Conservation (phyloP, 2,888 invertebrate species). For the Agriopis marginaria region DNA sequence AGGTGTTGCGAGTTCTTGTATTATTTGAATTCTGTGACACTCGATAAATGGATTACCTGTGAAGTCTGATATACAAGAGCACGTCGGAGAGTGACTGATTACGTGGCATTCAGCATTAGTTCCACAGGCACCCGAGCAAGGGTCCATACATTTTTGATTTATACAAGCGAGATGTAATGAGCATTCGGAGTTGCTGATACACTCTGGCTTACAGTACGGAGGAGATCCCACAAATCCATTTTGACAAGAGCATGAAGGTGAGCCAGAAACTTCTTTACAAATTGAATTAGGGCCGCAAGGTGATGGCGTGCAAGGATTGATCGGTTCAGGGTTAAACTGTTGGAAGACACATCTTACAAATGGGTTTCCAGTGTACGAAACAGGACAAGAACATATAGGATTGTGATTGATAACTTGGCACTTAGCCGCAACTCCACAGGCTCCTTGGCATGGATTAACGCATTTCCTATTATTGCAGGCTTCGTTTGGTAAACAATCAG, state of each 20-base stretch:
- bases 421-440: slow-evolving; percentile 91
- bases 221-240: slow-evolving; percentile 89
- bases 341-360: slow-evolving; percentile 88
- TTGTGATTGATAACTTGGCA: slow-evolving; percentile 93
- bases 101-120: slow-evolving; percentile 91
- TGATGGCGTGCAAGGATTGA: slow-evolving; percentile 91
- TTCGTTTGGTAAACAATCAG: slow-evolving; percentile 91
- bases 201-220: slow-evolving; percentile 93
- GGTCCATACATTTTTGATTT: slow-evolving; percentile 91
- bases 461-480: slow-evolving; percentile 93
- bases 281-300: slow-evolving; percentile 93
- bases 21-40: slow-evolving; percentile 77
- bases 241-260: slow-evolving; percentile 91
- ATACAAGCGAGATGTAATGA: slow-evolving; percentile 89
- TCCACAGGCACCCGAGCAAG: slow-evolving; percentile 91
- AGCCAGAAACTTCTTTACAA: slow-evolving; percentile 88
- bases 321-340: slow-evolving; percentile 78
- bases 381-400: slow-evolving; percentile 92
- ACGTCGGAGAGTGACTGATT: slow-evolving; percentile 90
- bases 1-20: slow-evolving; percentile 81
- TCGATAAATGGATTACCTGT: slow-evolving; percentile 92
- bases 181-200: slow-evolving; percentile 92
- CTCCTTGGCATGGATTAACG: slow-evolving; percentile 92
- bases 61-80: slow-evolving; percentile 89
- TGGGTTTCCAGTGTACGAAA: slow-evolving; percentile 90